These are phyloP conservation scores for Smittia aterrima DNA, from an alignment of 2,888 invertebrate species.

Conservation along the genomic window DNA sequence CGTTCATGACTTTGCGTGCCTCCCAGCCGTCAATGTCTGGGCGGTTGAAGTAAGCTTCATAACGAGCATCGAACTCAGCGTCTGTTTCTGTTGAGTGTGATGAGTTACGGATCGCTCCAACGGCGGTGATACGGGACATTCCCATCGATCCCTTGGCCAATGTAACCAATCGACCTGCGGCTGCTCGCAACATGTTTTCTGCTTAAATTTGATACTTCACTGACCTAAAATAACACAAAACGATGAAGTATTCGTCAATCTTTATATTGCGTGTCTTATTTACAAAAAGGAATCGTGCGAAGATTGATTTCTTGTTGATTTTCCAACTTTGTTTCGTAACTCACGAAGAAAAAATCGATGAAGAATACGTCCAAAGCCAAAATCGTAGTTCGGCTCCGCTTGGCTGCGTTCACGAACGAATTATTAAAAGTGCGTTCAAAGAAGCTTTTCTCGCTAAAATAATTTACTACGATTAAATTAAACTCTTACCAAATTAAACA, in stretches of 20 bases:
- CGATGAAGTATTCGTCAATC: background rate
- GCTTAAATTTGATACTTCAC: background rate
- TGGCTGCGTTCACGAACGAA: too few species aligned
- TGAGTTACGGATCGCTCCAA: constrained; percentile 49
- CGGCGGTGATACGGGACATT: constrained; percentile 47
- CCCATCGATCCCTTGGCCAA: constrained; percentile 50
- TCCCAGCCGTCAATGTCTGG: constrained; percentile 88
- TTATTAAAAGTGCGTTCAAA: too few species aligned
- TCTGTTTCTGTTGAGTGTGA: constrained; percentile 68
- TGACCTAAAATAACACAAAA: constrained; percentile 33
- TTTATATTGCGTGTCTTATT: background rate
- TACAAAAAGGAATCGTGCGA: background rate
- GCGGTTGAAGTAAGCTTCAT: constrained; percentile 80
- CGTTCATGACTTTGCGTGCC: constrained; percentile 79
- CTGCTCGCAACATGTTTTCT: constrained; percentile 57
- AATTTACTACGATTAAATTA: too few species aligned
- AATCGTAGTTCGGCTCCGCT: too few species aligned
- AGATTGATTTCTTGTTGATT: too few species aligned
- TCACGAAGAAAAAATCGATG: background rate
- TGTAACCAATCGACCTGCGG: constrained; percentile 53
- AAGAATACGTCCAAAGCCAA: too few species aligned
- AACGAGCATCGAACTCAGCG: constrained; percentile 81
- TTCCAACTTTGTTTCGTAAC: background rate
- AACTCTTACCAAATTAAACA: background rate
- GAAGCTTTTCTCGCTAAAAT: too few species aligned